These are phyloP conservation scores for Nephrocerus scutellatus DNA, from an alignment of 2,888 invertebrate species.

Conservation along the genomic window DNA sequence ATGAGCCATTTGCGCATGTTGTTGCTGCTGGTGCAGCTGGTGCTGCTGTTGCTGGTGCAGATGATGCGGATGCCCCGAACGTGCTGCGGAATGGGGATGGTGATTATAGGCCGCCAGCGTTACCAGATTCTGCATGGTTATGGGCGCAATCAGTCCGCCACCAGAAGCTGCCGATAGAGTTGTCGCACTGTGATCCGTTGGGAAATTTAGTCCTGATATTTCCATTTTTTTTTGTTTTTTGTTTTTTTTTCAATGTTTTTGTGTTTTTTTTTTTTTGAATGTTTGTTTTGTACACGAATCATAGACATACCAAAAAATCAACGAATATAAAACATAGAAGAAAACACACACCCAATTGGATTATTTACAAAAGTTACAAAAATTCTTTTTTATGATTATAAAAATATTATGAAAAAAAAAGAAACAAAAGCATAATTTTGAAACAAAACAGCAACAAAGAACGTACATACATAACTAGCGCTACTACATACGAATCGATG, in stretches of 20 bases:
- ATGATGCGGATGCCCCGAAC: slow-evolving; percentile 43
- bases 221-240: slow-evolving; percentile 38
- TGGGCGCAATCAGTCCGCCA: slow-evolving; percentile 56
- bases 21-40: slow-evolving; percentile 17
- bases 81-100: slow-evolving; percentile 24
- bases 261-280: slow-evolving; percentile 31
- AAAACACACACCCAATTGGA: slow-evolving; percentile 49
- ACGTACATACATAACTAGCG: no score
- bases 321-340: slow-evolving; percentile 49
- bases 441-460: no score
- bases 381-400: slow-evolving; percentile 25
- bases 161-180: slow-evolving; percentile 45
- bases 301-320: slow-evolving; percentile 48
- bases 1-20: slow-evolving; percentile 21
- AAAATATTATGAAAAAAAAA: slow-evolving; percentile 28
- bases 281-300: slow-evolving; percentile 45
- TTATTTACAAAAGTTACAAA: slow-evolving; percentile 49
- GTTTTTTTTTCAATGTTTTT: slow-evolving; percentile 26
- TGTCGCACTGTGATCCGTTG: slow-evolving; percentile 48
- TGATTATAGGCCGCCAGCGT: slow-evolving; percentile 52
- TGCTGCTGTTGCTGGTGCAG: slow-evolving; percentile 28
- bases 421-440: no score
- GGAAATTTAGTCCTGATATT: slow-evolving; percentile 49
- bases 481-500: no score
- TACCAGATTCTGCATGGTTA: slow-evolving; percentile 87